phyloP scores from a whole-genome alignment of 2,797 vertebrate species.

The Sylvilagus floridanus region DNA sequence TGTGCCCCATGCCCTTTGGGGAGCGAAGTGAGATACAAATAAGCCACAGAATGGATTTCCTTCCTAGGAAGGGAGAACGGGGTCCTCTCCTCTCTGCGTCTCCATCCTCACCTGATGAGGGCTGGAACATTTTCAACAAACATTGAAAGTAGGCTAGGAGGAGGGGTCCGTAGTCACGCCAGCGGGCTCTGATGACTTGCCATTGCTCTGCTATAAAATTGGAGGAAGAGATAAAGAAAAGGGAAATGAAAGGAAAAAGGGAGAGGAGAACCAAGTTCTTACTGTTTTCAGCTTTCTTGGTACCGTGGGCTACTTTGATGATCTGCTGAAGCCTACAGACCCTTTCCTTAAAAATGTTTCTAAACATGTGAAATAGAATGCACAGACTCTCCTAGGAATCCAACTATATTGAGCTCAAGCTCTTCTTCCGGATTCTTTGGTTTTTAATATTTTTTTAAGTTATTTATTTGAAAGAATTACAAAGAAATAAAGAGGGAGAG shows the following conservation, averaged over 20 bases:
- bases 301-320: neutral
- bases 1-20: constrained; percentile 4
- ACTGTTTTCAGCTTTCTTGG: neutral
- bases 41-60: neutral
- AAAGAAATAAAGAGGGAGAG: too few species aligned
- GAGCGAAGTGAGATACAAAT: neutral
- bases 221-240: neutral
- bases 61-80: neutral
- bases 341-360: neutral
- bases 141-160: neutral
- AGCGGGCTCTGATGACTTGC: neutral
- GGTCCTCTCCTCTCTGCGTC: neutral
- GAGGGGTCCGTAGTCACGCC: neutral
- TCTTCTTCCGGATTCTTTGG: neutral
- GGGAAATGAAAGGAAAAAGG: neutral
- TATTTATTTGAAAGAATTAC: too few species aligned
- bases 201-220: neutral
- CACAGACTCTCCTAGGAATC: neutral
- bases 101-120: neutral
- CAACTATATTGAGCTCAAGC: neutral
- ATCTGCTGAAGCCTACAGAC: neutral
- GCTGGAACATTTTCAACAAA: neutral
- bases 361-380: neutral
- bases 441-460: too few species aligned
- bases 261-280: neutral